phyloP scores from a whole-genome alignment of 2,888 invertebrate genomes.

The Micropterix aruncella region DNA sequence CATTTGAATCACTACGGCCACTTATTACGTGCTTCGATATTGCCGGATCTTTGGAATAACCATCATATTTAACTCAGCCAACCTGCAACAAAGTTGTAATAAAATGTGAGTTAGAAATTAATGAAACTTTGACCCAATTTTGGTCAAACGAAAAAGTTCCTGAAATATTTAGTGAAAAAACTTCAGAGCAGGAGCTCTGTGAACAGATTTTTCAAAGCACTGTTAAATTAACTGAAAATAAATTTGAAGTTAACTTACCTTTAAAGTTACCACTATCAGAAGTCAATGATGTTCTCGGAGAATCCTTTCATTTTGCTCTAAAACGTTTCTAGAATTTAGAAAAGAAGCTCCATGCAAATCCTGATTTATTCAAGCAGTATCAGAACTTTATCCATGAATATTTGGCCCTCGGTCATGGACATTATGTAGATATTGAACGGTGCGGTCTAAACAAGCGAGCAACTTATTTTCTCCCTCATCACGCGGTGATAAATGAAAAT shows the following conservation, averaged over 20 bases:
- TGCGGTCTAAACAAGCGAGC: too few relatives aligned
- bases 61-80: too few relatives aligned
- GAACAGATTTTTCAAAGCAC: conserved; percentile 8
- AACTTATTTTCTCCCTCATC: conserved; percentile 10
- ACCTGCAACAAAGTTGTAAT: too few relatives aligned
- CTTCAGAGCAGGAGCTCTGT: too few relatives aligned
- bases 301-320: conserved; percentile 11
- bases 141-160: conserved; percentile 9
- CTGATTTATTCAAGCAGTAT: conserved; percentile 4
- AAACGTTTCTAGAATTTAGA: conserved; percentile 11
- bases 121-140: conserved; percentile 3
- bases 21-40: too few relatives aligned
- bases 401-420: too few relatives aligned
- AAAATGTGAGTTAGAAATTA: conserved; percentile 5
- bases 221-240: conserved; percentile 6
- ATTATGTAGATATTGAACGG: conserved; percentile 3
- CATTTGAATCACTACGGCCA: too few relatives aligned
- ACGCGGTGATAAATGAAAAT: conserved; percentile 8
- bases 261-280: conserved; percentile 9
- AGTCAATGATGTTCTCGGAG: conserved; percentile 5
- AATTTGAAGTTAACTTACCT: too few relatives aligned
- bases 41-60: not conserved
- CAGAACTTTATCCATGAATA: conserved; percentile 6
- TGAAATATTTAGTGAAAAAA: conserved; percentile 7
- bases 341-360: conserved; percentile 8